Conservation (phyloP, 1,140 invertebrate species). For the Linepithema humile region DNA sequence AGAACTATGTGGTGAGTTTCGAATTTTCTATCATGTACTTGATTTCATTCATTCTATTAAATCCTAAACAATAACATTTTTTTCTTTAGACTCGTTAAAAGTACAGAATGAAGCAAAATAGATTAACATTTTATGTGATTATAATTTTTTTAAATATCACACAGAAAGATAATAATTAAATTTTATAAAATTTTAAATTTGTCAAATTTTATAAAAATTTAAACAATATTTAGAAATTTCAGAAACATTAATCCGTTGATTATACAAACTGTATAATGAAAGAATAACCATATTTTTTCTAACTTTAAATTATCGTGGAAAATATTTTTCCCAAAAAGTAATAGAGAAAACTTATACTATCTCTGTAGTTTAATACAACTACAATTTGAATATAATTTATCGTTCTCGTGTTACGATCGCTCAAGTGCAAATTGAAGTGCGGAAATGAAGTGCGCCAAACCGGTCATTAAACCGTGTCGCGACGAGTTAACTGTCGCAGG, state of each 20-base stretch:
- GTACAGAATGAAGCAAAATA: not conserved
- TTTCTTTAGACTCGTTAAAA: not conserved
- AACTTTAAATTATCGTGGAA: not conserved
- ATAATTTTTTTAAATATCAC: not conserved
- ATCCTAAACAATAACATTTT: not conserved
- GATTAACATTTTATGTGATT: not conserved
- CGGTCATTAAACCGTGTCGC: slow-evolving; percentile 32
- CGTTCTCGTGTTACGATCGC: not conserved
- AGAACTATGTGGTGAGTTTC: slow-evolving; percentile 24
- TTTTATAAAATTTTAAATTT: not conserved
- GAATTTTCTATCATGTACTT: not conserved
- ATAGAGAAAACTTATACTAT: not conserved
- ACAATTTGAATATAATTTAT: slow-evolving; percentile 17
- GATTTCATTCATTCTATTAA: not conserved
- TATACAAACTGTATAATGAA: not conserved
- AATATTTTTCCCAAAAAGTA: not conserved
- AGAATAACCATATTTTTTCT: not conserved
- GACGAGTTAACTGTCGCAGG: slow-evolving; percentile 24
- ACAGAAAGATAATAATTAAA: not conserved
- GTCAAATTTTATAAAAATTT: slow-evolving; percentile 24
- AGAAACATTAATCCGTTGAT: not conserved
- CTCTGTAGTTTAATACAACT: not conserved
- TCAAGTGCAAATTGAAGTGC: slow-evolving; percentile 13
- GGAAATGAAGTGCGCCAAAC: slow-evolving; percentile 32
- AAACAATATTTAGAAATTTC: too few species aligned